A percentile compares a stretch with the other conserved stretches of the same genome.
Conservation (phyloP, 1,140 invertebrate genomes). For the Heliconius hermathena region DNA sequence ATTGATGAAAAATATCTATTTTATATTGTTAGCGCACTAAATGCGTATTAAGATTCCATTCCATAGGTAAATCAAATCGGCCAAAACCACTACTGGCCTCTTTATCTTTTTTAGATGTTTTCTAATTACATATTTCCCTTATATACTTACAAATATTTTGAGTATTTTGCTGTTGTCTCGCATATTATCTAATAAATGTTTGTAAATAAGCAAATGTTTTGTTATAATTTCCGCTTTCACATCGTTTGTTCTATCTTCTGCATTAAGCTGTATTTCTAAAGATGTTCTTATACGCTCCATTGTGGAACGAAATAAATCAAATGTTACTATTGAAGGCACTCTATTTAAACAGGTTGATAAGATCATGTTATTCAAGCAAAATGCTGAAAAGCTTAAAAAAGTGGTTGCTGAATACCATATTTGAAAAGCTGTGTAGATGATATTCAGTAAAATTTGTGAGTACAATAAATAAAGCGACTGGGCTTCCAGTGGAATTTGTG, state of each 20-base stretch:
- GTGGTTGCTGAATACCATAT: not conserved
- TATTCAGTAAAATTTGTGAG: not conserved
- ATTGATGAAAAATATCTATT: too few species aligned
- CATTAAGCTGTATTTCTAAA: not conserved
- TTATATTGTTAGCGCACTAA: too few species aligned
- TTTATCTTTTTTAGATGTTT: too few species aligned
- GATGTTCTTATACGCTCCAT: not conserved
- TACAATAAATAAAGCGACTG: not conserved
- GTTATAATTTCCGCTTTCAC: not conserved
- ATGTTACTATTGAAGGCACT: not conserved
- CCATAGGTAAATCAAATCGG: too few species aligned
- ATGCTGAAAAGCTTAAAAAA: not conserved
- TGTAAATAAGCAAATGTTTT: not conserved
- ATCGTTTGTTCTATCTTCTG: not conserved
- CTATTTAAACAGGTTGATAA: not conserved
- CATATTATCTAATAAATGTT: slow-evolving; percentile 10
- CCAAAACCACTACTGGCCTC: too few species aligned
- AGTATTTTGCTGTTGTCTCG: not conserved
- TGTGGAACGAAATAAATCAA: not conserved
- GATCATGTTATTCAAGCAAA: not conserved
- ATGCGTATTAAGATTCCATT: too few species aligned
- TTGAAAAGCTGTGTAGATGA: not conserved
- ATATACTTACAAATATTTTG: not conserved
- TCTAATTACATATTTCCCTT: too few species aligned
- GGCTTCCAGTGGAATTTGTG: not conserved